Conservation (phyloP, 2,888 invertebrate species). For the Coecobrya sp. region DNA sequence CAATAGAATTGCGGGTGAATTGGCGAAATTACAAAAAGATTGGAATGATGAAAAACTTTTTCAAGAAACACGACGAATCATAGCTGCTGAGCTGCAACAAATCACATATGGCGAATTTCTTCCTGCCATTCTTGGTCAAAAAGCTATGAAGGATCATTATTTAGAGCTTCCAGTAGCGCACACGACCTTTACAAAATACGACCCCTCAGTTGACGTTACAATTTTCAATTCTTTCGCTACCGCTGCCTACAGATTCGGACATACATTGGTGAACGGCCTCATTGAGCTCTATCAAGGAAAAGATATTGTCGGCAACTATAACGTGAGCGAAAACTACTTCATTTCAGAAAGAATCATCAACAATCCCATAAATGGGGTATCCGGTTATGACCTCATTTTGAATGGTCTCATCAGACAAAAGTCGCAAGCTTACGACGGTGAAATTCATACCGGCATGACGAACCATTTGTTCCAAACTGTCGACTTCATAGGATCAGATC, state of each 20-base stretch:
- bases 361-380: neutral
- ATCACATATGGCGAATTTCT: constrained; percentile 85
- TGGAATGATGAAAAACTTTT: constrained; percentile 74
- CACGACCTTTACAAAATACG: constrained; percentile 74
- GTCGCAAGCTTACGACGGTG: constrained; percentile 87
- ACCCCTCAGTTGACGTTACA: constrained; percentile 78
- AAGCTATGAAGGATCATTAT: constrained; percentile 77
- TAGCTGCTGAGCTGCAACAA: constrained; percentile 84
- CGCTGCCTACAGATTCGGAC: constrained; percentile 86
- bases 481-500: constrained; percentile 43
- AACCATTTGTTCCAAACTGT: constrained; percentile 83
- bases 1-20: constrained; percentile 81
- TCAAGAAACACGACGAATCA: constrained; percentile 82
- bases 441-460: constrained; percentile 87
- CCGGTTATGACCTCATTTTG: constrained; percentile 85
- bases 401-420: constrained; percentile 86
- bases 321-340: constrained; percentile 85
- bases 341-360: constrained; percentile 78
- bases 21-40: constrained; percentile 18
- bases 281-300: constrained; percentile 68
- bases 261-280: constrained; percentile 83
- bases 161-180: constrained; percentile 42
- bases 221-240: constrained; percentile 86
- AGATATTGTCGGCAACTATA: constrained; percentile 78
- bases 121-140: constrained; percentile 82